Conservation (phyloP, 1,140 invertebrate species). For the Musca vetustissima region DNA sequence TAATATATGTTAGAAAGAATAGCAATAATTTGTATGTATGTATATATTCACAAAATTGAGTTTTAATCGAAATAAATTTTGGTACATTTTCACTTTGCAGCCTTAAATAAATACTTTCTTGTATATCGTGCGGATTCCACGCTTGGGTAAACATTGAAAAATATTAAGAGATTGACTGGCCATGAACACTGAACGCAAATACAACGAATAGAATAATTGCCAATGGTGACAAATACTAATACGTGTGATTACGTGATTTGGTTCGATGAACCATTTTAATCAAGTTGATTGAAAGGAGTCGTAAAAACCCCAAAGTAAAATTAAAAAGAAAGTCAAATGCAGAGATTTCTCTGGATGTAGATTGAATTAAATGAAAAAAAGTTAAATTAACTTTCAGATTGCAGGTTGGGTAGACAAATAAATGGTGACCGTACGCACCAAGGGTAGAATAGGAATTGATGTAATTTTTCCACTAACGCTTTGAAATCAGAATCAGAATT, state of each 20-base stretch:
- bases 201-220: conserved; percentile 67
- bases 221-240: conserved; percentile 68
- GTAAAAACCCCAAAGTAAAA: neutral
- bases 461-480: conserved; percentile 86
- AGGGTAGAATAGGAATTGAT: conserved; percentile 55
- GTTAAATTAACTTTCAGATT: no score
- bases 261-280: conserved; percentile 46
- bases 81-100: no score
- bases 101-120: conserved; percentile 34
- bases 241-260: conserved; percentile 68
- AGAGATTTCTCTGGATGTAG: neutral
- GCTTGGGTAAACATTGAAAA: conserved; percentile 58
- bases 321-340: neutral
- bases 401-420: no score
- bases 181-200: conserved; percentile 62
- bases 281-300: conserved; percentile 36
- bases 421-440: conserved; percentile 51
- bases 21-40: no score
- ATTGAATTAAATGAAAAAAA: neutral
- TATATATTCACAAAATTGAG: no score
- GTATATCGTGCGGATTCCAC: conserved; percentile 62
- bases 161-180: conserved; percentile 59
- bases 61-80: no score
- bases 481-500: conserved; percentile 72
- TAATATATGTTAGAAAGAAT: no score